A percentile compares a stretch with the other conserved stretches of the same genome.
Conservation (phyloP, 2,797 vertebrate genomes). For the Linurgus olivaceus region DNA sequence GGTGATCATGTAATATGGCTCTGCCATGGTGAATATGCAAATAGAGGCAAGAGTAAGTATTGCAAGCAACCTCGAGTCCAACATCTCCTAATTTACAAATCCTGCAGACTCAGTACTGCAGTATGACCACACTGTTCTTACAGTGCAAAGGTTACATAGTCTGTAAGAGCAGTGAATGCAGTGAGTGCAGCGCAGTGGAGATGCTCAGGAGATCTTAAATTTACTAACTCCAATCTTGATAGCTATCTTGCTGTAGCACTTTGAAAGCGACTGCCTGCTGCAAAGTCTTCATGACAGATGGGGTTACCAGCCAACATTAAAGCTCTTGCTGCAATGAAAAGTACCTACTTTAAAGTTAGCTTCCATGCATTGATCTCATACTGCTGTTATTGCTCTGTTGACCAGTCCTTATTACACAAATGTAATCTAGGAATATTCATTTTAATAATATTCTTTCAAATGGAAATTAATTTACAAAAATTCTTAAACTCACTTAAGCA, state of each 20-base stretch:
- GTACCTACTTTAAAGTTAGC: neutral
- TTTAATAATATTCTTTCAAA: neutral
- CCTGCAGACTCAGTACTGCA: neutral
- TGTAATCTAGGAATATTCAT: neutral
- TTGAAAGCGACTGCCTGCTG: neutral
- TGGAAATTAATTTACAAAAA: neutral
- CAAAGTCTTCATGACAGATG: neutral
- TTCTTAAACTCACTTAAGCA: neutral
- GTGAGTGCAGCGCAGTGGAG: neutral
- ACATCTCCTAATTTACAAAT: neutral
- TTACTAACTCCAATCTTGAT: neutral
- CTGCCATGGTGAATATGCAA: neutral
- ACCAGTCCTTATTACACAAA: neutral
- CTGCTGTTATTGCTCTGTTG: neutral
- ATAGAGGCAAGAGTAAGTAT: neutral
- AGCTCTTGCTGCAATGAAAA: neutral
- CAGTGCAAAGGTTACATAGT: neutral
- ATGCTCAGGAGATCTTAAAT: neutral
- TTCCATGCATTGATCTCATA: neutral
- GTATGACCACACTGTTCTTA: neutral
- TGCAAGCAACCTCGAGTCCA: fast-evolving
- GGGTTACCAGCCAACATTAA: neutral
- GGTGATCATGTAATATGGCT: neutral
- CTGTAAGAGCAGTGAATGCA: neutral
- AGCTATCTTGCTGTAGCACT: neutral